Conservation (phyloP, 30 jellyfish, hydroid and myxozoan genomes). For the Turritopsis rubra region DNA sequence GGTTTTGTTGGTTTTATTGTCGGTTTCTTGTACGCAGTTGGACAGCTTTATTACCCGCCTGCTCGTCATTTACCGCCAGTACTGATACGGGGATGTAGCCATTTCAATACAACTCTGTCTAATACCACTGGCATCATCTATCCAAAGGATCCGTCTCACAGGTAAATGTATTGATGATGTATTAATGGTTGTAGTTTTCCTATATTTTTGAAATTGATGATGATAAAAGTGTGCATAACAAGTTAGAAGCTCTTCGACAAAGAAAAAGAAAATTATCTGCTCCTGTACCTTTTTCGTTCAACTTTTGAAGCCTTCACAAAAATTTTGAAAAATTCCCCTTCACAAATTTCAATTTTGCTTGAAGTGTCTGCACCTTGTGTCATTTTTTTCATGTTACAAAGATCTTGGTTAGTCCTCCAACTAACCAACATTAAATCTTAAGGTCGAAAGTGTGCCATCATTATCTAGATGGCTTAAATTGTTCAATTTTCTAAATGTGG, state of each 20-base stretch:
- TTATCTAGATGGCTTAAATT: too few species aligned
- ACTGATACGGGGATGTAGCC: background rate
- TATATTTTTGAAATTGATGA: background rate
- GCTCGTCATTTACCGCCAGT: conserved; percentile 2
- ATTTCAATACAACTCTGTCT: background rate
- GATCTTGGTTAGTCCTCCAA: too few species aligned
- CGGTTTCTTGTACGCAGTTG: background rate
- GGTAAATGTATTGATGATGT: background rate
- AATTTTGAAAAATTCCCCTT: background rate
- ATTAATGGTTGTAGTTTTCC: too few species aligned
- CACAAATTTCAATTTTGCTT: too few species aligned
- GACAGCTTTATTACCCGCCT: conserved; percentile 10
- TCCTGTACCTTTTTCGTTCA: background rate
- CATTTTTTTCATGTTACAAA: too few species aligned
- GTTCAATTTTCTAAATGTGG: too few species aligned
- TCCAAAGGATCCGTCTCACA: conserved; percentile 13
- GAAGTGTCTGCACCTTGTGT: too few species aligned
- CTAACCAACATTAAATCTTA: too few species aligned
- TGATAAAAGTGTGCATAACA: too few species aligned
- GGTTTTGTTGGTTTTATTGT: background rate
- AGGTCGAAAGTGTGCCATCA: too few species aligned
- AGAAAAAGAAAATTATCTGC: background rate
- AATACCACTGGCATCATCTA: background rate
- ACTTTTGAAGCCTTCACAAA: background rate
- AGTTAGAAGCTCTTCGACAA: background rate